Evolutionary conservation across 1,140 invertebrate genomes (phyloP).

Genomic region (Zaprionus ghesquierei): DNA sequence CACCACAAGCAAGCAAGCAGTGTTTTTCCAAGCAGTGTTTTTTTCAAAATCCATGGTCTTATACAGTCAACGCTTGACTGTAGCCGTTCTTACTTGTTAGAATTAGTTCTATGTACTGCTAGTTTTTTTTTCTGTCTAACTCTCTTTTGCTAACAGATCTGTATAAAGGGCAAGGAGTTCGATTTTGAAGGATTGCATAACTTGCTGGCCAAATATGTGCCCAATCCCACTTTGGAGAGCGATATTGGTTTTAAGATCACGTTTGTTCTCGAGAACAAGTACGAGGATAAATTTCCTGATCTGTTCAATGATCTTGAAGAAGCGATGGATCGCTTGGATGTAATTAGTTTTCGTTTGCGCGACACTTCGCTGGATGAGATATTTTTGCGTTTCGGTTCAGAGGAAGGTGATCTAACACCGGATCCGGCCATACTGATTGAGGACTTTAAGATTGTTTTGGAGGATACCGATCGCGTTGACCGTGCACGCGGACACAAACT

Average conservation of each 20-base stretch:
- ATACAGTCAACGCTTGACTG: too few relatives aligned
- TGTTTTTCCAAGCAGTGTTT: too few relatives aligned
- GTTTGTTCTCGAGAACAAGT: constrained; percentile 85
- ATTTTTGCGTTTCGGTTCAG: constrained; percentile 81
- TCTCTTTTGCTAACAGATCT: constrained; percentile 24
- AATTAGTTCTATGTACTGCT: neutral
- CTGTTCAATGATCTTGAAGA: constrained; percentile 85
- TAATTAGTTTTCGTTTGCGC: constrained; percentile 93
- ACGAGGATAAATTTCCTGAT: constrained; percentile 84
- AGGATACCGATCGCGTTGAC: neutral
- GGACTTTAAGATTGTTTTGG: constrained; percentile 13
- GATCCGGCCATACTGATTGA: constrained; percentile 29
- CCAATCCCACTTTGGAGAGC: constrained; percentile 76
- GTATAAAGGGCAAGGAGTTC: constrained; percentile 40
- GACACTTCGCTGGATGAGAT: constrained; percentile 97
- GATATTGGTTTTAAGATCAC: constrained; percentile 86
- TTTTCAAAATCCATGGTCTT: too few relatives aligned
- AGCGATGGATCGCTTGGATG: constrained; percentile 84
- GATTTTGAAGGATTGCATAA: neutral
- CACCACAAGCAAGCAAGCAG: too few relatives aligned
- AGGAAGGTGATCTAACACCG: constrained; percentile 29
- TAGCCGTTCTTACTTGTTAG: neutral
- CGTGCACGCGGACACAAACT: neutral
- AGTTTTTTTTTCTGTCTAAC: neutral
- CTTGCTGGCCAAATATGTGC: constrained; percentile 36